Percentiles rank a stretch among this genome's conserved stretches.
phyloP scores from a whole-genome alignment of 2,888 invertebrate species.

The Invenusta paracnida region DNA sequence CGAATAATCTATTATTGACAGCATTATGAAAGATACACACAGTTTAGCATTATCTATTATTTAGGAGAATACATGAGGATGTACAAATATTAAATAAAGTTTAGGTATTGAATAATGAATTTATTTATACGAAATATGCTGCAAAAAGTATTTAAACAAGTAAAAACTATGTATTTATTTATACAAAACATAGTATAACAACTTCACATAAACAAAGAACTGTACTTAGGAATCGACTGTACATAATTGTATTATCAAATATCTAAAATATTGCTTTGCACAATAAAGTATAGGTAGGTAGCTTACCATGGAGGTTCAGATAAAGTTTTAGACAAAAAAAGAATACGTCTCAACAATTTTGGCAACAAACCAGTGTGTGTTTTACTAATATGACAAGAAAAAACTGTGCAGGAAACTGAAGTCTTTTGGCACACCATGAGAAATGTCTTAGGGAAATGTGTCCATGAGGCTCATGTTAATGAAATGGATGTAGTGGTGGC shows the following conservation, averaged over 20 bases:
- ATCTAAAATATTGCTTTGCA: neutral
- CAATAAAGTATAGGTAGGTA: neutral
- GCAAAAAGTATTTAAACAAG: neutral
- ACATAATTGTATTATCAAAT: neutral
- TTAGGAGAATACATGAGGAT: neutral
- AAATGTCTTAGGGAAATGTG: neutral
- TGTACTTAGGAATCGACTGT: neutral
- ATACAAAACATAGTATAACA: neutral
- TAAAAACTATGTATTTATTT: neutral
- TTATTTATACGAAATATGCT: neutral
- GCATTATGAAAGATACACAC: neutral
- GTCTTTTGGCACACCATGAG: slow-evolving; percentile 10
- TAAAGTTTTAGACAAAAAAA: neutral
- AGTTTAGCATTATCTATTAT: neutral
- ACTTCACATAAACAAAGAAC: neutral
- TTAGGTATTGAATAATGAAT: neutral
- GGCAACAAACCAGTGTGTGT: neutral
- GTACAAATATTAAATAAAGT: neutral
- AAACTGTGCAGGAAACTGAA: slow-evolving; percentile 18
- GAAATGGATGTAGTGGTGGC: slow-evolving; percentile 9
- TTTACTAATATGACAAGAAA: neutral
- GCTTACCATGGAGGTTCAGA: neutral
- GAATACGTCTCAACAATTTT: neutral
- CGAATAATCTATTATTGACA: neutral
- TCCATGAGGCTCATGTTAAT: neutral